These are phyloP conservation scores for Vulpes vulpes DNA, from an alignment of 2,113 vertebrate species.

Conservation along the genomic window DNA sequence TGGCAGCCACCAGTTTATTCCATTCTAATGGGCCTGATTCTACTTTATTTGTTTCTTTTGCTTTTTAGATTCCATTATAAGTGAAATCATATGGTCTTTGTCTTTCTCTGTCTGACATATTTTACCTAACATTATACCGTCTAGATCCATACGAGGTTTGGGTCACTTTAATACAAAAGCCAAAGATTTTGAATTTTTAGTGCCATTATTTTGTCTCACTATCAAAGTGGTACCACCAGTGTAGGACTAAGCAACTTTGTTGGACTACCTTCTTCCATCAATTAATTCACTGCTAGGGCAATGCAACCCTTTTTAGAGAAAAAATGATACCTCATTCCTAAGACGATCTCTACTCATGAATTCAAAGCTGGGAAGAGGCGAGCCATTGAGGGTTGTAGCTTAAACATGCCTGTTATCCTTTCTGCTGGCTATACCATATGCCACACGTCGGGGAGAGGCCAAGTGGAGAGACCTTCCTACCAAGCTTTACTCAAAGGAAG, in stretches of 20 bases:
- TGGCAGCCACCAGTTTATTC: neutral
- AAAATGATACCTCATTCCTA: neutral
- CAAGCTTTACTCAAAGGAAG: neutral
- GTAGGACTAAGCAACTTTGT: neutral
- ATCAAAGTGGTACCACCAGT: neutral
- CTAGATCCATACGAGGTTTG: neutral
- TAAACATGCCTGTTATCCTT: neutral
- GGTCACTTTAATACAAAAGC: neutral
- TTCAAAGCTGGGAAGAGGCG: neutral
- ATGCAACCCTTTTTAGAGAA: neutral
- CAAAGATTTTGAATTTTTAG: slow-evolving; percentile 5
- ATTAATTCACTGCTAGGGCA: neutral
- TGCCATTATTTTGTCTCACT: neutral
- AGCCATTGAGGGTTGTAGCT: neutral
- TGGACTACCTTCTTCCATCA: neutral
- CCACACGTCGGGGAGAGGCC: neutral
- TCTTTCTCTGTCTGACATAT: neutral
- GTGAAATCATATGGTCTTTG: neutral
- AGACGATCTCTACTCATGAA: neutral
- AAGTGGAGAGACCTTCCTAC: neutral
- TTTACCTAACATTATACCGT: neutral
- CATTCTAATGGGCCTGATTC: neutral
- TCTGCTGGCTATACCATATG: neutral
- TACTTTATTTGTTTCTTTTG: neutral
- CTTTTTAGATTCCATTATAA: neutral